These are phyloP conservation scores for Stegastes partitus DNA, from an alignment of 2,113 vertebrate species.

Conservation along the genomic window DNA sequence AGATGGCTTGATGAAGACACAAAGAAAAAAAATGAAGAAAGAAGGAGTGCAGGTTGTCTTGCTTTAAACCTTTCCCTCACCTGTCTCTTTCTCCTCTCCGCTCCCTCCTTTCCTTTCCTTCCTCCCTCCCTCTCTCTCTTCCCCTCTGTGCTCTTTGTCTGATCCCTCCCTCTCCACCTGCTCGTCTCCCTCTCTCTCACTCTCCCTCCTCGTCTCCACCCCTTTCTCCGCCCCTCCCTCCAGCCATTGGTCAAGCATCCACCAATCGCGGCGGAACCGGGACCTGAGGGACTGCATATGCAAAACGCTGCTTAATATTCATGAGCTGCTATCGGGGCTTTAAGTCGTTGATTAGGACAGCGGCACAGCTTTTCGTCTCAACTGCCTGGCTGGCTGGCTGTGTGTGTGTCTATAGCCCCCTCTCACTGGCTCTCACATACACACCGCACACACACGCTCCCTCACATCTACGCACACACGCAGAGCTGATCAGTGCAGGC, in stretches of 20 bases:
- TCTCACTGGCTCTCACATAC: conserved; percentile 68
- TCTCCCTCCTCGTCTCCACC: conserved; percentile 78
- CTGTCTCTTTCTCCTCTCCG: conserved; percentile 75
- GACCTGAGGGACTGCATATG: conserved; percentile 95
- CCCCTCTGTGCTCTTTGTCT: conserved; percentile 70
- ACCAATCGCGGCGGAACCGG: conserved; percentile 88
- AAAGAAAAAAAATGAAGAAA: conserved; percentile 27
- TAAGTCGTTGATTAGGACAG: conserved; percentile 99
- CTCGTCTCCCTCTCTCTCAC: conserved; percentile 72
- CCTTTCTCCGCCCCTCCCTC: conserved; percentile 80
- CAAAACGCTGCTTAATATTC: conserved; percentile 96
- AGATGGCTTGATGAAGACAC: conserved; percentile 29
- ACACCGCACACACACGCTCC: conserved; percentile 61
- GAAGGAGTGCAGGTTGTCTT: conserved; percentile 53
- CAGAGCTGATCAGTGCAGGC: conserved; percentile 83
- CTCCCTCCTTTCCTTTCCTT: conserved; percentile 51
- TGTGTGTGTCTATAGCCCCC: conserved; percentile 70
- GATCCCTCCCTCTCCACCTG: conserved; percentile 80
- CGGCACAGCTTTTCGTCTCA: conserved; percentile 94
- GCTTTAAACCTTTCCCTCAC: conserved; percentile 82
- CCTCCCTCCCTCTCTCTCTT: conserved; percentile 57
- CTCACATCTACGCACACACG: conserved; percentile 59
- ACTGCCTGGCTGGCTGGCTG: conserved; percentile 86
- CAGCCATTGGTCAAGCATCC: conserved; percentile 88
- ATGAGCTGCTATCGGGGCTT: conserved; percentile 97